Base-by-base conservation (phyloP, 2,113 vertebrate species). In the Indri indri region DNA sequence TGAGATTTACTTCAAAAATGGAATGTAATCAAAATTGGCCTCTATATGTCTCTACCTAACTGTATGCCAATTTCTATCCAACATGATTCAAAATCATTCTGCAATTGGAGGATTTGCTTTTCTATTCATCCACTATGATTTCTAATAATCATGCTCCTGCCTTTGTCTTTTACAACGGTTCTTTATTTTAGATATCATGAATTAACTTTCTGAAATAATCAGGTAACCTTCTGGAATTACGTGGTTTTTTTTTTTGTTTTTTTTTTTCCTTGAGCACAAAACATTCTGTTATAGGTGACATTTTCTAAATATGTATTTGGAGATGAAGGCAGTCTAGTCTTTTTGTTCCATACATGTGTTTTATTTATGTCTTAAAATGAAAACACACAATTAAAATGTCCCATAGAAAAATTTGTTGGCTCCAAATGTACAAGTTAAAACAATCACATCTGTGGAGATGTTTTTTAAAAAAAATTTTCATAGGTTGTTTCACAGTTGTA, bases 221-320 rank as follows among this genome's bases (percentile, higher is more conserved):
- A 23, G 2, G 2, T 74, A 90, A 22, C 27, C 27, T 81, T 86
- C n/a, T 27, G 7, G 9, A 37, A 40, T 88, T 88, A 30, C 1
- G 8, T 20, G 14, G 32, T 52, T 61, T 22, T 16, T 34, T 18
- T 50, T 59, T 34, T 25, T 7, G 71, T 37, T n/a, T 52, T 61
- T 22, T 16, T 34, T 18, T 50, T 59, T 34, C 23, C 74, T 50
- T 57, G 22, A n/a, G 25, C n/a, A 50, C 5, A 61, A 54, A 94
- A 34, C 0, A 40, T 76, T 42, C 20, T 66, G 0, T 4, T 65
- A 2, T 3, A 42, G 3, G 6, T 52, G 37, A 17, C 4, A 57
- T 88, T 89, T 73, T 65, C 32, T 88, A 65, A 82, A 37, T 12
- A 87, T 13, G 9, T 14, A 52, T 80, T 63, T 84, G 14, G 68